These are phyloP conservation scores for Sesia apiformis DNA, from an alignment of 2,888 invertebrate genomes.

Conservation along the genomic window DNA sequence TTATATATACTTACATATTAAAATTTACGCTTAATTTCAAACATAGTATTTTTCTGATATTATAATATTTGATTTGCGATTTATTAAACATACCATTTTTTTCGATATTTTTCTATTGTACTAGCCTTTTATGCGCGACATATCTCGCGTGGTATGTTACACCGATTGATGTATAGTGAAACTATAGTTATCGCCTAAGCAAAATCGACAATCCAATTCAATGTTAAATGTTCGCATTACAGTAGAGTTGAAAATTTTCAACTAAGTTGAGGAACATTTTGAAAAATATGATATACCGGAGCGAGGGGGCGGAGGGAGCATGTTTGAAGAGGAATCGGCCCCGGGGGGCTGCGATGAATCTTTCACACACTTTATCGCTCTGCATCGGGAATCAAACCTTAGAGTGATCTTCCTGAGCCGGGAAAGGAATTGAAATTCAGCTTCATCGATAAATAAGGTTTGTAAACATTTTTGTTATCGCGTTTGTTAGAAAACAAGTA, in stretches of 20 bases:
- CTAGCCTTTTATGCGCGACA: too few species aligned
- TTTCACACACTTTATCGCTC: conserved; percentile 68
- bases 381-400: conserved; percentile 58
- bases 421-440: neutral
- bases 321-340: conserved; percentile 64
- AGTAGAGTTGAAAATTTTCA: conserved; percentile 31
- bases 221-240: conserved; percentile 37
- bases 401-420: conserved; percentile 24
- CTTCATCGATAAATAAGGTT: neutral
- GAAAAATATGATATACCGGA: conserved; percentile 66
- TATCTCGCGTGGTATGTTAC: too few species aligned
- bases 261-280: conserved; percentile 50
- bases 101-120: too few species aligned
- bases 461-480: too few species aligned
- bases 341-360: conserved; percentile 65
- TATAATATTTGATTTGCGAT: too few species aligned
- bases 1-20: too few species aligned
- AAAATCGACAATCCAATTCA: conserved; percentile 14
- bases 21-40: too few species aligned
- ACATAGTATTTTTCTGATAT: too few species aligned
- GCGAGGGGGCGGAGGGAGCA: conserved; percentile 45
- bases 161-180: too few species aligned
- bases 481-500: too few species aligned
- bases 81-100: too few species aligned
- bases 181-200: neutral